phyloP scores from a whole-genome alignment of 2,888 invertebrate genomes.

The Trissolcus brochymenae region DNA sequence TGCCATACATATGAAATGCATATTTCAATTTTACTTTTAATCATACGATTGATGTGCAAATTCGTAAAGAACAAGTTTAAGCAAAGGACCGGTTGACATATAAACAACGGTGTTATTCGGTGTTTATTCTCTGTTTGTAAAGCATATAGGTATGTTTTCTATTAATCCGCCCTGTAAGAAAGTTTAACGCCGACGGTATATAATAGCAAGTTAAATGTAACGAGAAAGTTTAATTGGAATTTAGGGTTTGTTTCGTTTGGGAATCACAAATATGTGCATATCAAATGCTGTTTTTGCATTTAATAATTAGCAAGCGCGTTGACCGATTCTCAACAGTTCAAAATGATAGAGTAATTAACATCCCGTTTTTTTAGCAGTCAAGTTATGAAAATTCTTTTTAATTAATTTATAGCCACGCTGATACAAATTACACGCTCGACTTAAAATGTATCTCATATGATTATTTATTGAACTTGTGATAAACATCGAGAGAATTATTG shows the following conservation, averaged over 20 bases:
- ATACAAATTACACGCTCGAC: constrained; percentile 16
- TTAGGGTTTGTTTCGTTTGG: constrained; percentile 21
- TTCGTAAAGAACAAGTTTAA: too few species aligned
- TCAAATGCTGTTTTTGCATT: constrained; percentile 4
- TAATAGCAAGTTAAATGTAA: constrained; percentile 27
- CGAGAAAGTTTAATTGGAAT: constrained; percentile 40
- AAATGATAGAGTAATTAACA: not conserved
- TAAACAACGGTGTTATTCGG: too few species aligned
- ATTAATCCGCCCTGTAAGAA: constrained; percentile 16
- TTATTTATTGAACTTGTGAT: constrained; percentile 30
- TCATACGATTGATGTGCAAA: too few species aligned
- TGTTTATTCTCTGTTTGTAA: constrained; percentile 15
- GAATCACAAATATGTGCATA: constrained; percentile 15
- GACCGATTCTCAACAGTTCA: not conserved
- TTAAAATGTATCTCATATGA: constrained; percentile 7
- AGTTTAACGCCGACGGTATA: constrained; percentile 17
- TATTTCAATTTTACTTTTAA: too few species aligned
- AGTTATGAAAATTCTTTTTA: constrained; percentile 22
- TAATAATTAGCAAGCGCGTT: constrained; percentile 1
- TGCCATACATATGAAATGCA: too few species aligned
- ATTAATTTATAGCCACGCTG: constrained; percentile 18
- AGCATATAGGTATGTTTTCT: constrained; percentile 11
- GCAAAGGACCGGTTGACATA: too few species aligned
- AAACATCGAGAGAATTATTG: constrained; percentile 39
- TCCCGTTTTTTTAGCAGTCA: constrained; percentile 3